Evolutionary conservation across 2,797 vertebrate species (phyloP).

Genomic region (Pipistrellus pygmaeus): DNA sequence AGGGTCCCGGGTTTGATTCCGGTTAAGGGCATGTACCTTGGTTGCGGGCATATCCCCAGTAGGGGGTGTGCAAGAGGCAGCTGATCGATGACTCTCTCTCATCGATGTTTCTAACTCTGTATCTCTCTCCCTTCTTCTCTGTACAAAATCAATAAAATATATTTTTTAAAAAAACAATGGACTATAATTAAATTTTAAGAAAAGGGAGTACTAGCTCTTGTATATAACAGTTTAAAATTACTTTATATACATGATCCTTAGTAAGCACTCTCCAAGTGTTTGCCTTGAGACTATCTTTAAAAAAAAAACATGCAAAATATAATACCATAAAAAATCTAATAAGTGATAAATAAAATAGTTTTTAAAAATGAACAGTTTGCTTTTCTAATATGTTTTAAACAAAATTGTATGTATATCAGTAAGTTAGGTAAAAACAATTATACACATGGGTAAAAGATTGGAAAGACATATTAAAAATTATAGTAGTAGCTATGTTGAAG

Average conservation of each 20-base stretch:
- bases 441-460: background rate
- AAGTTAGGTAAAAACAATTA: background rate
- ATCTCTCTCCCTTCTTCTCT: no score
- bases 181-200: constrained; percentile 30
- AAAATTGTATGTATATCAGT: background rate
- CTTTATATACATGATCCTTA: background rate
- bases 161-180: no score
- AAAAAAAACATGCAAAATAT: background rate
- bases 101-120: no score
- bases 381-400: constrained; percentile 36
- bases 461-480: constrained; percentile 44
- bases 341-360: constrained; percentile 8
- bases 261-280: background rate
- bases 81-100: no score
- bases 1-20: no score
- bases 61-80: no score
- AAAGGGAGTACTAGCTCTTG: background rate
- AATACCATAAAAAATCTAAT: background rate
- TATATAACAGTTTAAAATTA: constrained; percentile 28
- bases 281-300: background rate
- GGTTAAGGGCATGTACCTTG: no score
- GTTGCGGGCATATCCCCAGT: no score
- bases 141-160: no score
- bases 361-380: no score
- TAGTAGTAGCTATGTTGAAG: background rate